Base-by-base conservation (phyloP, 2,888 invertebrate genomes). In the Synergus itoensis region DNA sequence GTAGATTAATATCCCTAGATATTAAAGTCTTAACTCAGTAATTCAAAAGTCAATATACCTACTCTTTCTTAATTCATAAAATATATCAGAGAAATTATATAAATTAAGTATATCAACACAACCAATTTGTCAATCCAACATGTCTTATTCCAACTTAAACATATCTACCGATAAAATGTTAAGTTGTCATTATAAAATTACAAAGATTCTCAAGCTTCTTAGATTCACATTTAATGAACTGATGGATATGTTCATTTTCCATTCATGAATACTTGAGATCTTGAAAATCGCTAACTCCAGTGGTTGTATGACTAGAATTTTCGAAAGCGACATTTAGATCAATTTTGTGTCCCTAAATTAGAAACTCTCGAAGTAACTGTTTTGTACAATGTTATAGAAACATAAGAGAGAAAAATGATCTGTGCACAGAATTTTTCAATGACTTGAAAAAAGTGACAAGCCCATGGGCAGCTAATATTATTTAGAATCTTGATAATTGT, bases 221-320 rank as follows among this genome's bases (percentile, higher is more conserved):
- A 2, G 43, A 67, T 18, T 67, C 14, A 67, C 11, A 69, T 69
- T 69, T 7, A 53, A 3, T n/a, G 14, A 53, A 53, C 53, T 53
- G 28, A 28, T 28, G 3, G n/a, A 53, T 53, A 53, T 53, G n/a
- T 18, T n/a, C n/a, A n/a, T 53, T 53, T 53, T 53, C n/a, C 53
- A 53, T 9, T 69, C 28, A 69, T 28, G 67, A 80, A 81, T 78
- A 76, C 53, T 82, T 73, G 77, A 79, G 79, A 80, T 78, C 48
- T 65, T 60, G 82, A 76, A 79, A 82, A 86, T 89, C 89, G 90
- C 90, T 85, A 88, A 85, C 89, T 90, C 88, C 77, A 81, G 88
- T 85, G 90, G 88, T 90, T 90, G 90, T 90, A 89, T 84, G 84
- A 82, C 86, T 88, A 87, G 86, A 76, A 80, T 85, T 84, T 85